Conservation (phyloP, 2,797 vertebrate genomes). For the Sebastes matsubarae region DNA sequence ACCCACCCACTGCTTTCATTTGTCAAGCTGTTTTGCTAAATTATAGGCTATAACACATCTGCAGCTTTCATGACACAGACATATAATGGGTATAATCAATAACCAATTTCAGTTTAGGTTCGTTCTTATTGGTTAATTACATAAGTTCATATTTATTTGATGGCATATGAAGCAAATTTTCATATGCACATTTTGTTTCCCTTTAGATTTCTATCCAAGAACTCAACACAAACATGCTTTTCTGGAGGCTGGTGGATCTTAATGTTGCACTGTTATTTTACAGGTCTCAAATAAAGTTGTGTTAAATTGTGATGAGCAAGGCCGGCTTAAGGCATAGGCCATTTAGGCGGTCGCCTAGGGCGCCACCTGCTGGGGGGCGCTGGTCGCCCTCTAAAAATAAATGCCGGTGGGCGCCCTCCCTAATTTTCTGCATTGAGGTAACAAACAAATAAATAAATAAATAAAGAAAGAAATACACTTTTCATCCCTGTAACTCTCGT, state of each 20-base stretch:
- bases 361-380: too few species aligned
- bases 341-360: too few species aligned
- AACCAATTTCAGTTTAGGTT: neutral
- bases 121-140: neutral
- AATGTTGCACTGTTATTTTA: neutral
- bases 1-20: neutral
- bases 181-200: neutral
- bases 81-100: neutral
- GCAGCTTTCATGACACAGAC: neutral
- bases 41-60: neutral
- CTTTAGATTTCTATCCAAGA: neutral
- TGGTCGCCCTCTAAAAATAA: too few species aligned
- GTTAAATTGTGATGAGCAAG: neutral
- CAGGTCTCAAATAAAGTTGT: constrained; percentile 10
- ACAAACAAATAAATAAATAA: too few species aligned
- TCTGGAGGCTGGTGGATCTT: neutral
- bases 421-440: too few species aligned
- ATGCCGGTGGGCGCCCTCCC: too few species aligned
- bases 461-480: too few species aligned
- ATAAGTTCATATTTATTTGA: neutral
- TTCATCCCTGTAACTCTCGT: too few species aligned
- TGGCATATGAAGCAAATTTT: neutral
- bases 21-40: neutral
- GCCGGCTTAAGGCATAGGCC: too few species aligned
- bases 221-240: neutral